Conservation (phyloP, 2,797 vertebrate genomes). For the Pterois miles region DNA sequence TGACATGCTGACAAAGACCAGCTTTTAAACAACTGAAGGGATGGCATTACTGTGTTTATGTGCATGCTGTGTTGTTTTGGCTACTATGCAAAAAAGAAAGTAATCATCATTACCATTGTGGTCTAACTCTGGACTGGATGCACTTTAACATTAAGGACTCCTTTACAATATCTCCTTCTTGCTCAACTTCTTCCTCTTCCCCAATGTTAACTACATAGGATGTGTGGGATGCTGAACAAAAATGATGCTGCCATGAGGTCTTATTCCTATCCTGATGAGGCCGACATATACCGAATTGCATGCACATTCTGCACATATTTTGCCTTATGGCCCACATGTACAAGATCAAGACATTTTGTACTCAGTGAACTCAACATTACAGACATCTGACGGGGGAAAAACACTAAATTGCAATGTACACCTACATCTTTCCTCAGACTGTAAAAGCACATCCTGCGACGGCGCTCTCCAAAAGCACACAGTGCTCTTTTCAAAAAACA, state of each 20-base stretch:
- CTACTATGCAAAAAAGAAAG: not conserved
- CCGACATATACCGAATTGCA: not conserved
- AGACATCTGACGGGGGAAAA: constrained; percentile 16
- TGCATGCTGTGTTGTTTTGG: constrained; percentile 15
- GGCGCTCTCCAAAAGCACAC: constrained; percentile 68
- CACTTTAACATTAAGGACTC: not conserved
- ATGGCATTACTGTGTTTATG: constrained; percentile 38
- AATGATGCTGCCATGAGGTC: not conserved
- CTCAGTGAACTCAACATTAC: constrained; percentile 42
- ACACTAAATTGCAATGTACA: constrained; percentile 26
- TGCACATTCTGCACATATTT: constrained; percentile 31
- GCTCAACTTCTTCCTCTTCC: not conserved
- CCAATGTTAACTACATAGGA: not conserved
- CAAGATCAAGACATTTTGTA: constrained; percentile 44
- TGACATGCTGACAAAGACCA: constrained; percentile 49
- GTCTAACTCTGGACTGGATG: not conserved
- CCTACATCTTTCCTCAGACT: constrained; percentile 52
- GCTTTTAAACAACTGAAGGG: constrained; percentile 30
- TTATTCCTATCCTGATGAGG: not conserved
- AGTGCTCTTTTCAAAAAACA: constrained; percentile 69
- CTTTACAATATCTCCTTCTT: not conserved
- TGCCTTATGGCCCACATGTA: constrained; percentile 1
- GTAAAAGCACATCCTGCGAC: constrained; percentile 57
- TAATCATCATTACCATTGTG: not conserved
- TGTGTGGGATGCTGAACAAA: not conserved